These are phyloP conservation scores for Polylopha cassiicola DNA, from an alignment of 2,888 invertebrate species.

Conservation along the genomic window DNA sequence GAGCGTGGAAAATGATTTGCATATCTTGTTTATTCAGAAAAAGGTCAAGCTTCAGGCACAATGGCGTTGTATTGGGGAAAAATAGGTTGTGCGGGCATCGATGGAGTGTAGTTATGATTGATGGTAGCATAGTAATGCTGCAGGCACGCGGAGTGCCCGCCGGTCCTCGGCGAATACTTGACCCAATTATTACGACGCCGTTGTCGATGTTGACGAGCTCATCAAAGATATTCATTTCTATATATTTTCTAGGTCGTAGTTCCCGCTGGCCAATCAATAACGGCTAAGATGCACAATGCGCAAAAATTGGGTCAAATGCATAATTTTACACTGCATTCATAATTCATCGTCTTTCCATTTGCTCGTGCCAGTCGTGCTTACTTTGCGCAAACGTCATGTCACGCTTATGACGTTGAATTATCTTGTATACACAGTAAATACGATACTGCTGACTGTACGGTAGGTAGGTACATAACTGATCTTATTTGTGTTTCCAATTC, in stretches of 20 bases:
- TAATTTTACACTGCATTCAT: no score
- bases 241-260: conserved; percentile 19
- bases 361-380: no score
- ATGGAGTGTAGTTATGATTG: conserved; percentile 50
- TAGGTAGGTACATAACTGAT: conserved; percentile 1
- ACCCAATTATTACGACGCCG: conserved; percentile 57
- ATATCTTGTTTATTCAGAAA: conserved; percentile 42
- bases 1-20: conserved; percentile 37
- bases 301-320: conserved; percentile 10
- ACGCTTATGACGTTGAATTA: no score
- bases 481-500: conserved; percentile 15
- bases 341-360: no score
- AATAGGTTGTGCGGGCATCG: conserved; percentile 45
- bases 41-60: conserved; percentile 38
- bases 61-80: conserved; percentile 35
- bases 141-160: conserved; percentile 4
- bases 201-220: conserved; percentile 25
- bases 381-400: no score
- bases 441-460: no score
- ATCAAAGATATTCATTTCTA: conserved; percentile 15
- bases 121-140: conserved; percentile 49
- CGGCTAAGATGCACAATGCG: conserved; percentile 8
- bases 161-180: conserved; percentile 63
- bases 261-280: conserved; percentile 6
- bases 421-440: no score